phyloP scores from a whole-genome alignment of 2,113 vertebrate genomes.

The Periophthalmus modestus region DNA sequence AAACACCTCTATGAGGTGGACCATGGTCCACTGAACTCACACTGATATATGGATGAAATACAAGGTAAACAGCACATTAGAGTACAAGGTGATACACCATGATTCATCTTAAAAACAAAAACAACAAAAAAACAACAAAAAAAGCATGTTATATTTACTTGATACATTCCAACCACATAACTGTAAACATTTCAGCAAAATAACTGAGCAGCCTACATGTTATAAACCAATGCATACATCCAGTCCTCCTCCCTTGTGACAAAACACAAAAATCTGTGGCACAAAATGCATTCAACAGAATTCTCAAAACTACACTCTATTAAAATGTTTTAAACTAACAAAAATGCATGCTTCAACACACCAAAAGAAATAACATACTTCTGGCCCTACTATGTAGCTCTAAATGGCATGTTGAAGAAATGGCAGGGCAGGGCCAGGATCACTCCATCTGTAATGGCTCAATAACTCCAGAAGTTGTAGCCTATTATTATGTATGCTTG shows the following conservation, averaged over 20 bases:
- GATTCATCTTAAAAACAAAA: not conserved
- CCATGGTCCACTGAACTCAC: too few species aligned
- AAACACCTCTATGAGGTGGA: too few species aligned
- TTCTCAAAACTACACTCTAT: not conserved
- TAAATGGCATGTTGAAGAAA: conserved; percentile 2
- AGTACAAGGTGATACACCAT: too few species aligned
- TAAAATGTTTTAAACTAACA: not conserved
- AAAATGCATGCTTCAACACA: not conserved
- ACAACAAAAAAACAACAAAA: not conserved
- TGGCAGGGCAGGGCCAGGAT: not conserved
- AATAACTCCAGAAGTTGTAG: not conserved
- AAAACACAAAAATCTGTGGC: too few species aligned
- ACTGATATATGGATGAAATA: too few species aligned
- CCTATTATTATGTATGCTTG: not conserved
- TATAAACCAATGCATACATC: too few species aligned
- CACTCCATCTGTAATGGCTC: not conserved
- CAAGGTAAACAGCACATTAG: too few species aligned
- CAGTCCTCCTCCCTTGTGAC: too few species aligned
- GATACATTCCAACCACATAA: not conserved
- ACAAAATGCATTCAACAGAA: not conserved
- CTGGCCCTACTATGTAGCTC: not conserved
- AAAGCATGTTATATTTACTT: not conserved
- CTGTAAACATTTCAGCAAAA: too few species aligned
- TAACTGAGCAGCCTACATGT: too few species aligned
- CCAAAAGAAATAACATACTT: not conserved